Evolutionary conservation across 2,113 vertebrate species (phyloP).

Genomic region (Onychostruthus taczanowskii): DNA sequence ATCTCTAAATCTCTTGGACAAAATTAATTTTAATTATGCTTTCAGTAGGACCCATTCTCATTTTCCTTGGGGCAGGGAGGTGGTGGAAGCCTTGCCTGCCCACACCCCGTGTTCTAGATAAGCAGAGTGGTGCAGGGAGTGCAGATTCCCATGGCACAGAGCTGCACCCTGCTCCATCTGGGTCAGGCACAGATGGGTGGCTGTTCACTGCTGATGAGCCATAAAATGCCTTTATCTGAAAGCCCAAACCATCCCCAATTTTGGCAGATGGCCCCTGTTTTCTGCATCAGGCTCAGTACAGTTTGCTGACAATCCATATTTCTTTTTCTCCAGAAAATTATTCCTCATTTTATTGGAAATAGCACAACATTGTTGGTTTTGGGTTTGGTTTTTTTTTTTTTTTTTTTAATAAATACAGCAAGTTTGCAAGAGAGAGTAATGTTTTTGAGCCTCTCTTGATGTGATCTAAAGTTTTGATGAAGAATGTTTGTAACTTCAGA

Average conservation of each 20-base stretch:
- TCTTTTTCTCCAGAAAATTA: not conserved
- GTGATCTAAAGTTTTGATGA: not conserved
- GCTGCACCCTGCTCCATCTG: rapidly evolving
- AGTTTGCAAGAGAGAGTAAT: not conserved
- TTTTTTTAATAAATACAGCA: not conserved
- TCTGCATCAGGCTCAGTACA: not conserved
- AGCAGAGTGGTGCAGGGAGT: not conserved
- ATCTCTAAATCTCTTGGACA: not conserved
- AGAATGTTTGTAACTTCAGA: not conserved
- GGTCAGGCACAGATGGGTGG: not conserved
- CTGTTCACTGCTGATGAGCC: rapidly evolving
- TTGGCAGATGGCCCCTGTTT: not conserved
- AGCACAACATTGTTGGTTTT: not conserved
- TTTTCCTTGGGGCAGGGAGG: not conserved
- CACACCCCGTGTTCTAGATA: rapidly evolving
- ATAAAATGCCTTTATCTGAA: not conserved
- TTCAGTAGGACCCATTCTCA: not conserved
- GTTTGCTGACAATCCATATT: not conserved
- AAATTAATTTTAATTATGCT: not conserved
- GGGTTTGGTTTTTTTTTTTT: not conserved
- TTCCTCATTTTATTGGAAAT: not conserved
- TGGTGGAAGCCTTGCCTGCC: not conserved
- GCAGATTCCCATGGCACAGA: not conserved
- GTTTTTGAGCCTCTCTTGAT: not conserved
- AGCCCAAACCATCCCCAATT: not conserved